A percentile compares a stretch with the other conserved stretches of the same genome.
Conservation (phyloP, 2,888 invertebrate species). For the Caenorhabditis sulstoni region DNA sequence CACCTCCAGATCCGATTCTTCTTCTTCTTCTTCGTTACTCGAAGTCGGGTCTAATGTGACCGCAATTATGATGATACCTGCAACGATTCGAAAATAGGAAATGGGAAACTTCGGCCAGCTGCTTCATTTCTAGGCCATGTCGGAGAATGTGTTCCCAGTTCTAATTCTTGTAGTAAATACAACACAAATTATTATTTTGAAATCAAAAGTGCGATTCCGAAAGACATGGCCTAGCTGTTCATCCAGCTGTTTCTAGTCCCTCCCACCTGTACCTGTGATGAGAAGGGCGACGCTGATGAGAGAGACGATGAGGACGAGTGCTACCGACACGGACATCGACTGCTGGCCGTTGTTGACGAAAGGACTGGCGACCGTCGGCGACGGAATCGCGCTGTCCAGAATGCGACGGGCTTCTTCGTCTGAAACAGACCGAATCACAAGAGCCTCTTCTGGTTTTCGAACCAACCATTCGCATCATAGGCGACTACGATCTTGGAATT, state of each 20-base stretch:
- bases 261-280: slow-evolving; percentile 43
- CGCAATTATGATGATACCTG: slow-evolving; percentile 61
- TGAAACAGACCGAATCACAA: slow-evolving; percentile 11
- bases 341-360: slow-evolving; percentile 26
- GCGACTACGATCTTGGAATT: slow-evolving; percentile 43
- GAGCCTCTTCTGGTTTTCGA: no score
- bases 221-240: no score
- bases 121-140: no score
- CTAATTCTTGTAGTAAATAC: no score
- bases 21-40: slow-evolving; percentile 50
- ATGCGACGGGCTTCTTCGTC: slow-evolving; percentile 58
- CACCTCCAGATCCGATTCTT: slow-evolving; percentile 55
- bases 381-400: slow-evolving; percentile 50
- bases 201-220: no score
- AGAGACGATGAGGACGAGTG: slow-evolving; percentile 55
- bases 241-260: no score
- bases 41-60: slow-evolving; percentile 58
- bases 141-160: no score
- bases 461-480: slow-evolving; percentile 59
- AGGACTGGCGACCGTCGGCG: slow-evolving; percentile 28
- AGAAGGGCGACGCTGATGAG: slow-evolving; percentile 59
- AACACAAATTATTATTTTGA: no score
- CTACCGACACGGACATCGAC: slow-evolving; percentile 60
- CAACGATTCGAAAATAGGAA: background rate
- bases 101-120: no score